Conservation (phyloP, 2,888 invertebrate species). For the Harpalus rubripes region DNA sequence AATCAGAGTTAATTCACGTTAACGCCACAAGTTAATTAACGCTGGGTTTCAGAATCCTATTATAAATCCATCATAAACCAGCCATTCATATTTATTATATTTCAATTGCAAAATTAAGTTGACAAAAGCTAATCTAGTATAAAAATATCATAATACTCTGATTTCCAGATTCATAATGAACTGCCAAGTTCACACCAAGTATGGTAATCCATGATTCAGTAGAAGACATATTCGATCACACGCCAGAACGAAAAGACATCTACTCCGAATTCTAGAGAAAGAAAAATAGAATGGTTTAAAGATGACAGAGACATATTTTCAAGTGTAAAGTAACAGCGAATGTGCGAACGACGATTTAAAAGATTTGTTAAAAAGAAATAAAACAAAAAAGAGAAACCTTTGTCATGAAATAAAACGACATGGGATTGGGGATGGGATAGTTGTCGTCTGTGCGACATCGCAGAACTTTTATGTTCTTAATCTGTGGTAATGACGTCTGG, state of each 20-base stretch:
- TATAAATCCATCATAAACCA: no score
- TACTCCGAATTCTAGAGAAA: neutral
- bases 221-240: neutral
- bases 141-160: no score
- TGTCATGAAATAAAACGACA: conserved; percentile 44
- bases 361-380: conserved; percentile 32
- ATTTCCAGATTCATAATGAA: no score
- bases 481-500: conserved; percentile 47
- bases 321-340: conserved; percentile 12
- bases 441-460: conserved; percentile 15
- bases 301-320: conserved; percentile 2
- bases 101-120: no score
- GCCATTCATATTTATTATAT: no score
- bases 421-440: conserved; percentile 8
- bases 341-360: conserved; percentile 21
- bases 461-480: conserved; percentile 44
- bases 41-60: no score
- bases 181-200: neutral
- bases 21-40: no score
- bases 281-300: conserved; percentile 3
- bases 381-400: conserved; percentile 14
- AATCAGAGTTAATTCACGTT: no score
- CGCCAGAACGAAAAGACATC: neutral
- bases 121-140: no score
- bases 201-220: neutral